Evolutionary conservation across 2,113 vertebrate genomes (phyloP).

Genomic region (Cochlearius cochlearius): DNA sequence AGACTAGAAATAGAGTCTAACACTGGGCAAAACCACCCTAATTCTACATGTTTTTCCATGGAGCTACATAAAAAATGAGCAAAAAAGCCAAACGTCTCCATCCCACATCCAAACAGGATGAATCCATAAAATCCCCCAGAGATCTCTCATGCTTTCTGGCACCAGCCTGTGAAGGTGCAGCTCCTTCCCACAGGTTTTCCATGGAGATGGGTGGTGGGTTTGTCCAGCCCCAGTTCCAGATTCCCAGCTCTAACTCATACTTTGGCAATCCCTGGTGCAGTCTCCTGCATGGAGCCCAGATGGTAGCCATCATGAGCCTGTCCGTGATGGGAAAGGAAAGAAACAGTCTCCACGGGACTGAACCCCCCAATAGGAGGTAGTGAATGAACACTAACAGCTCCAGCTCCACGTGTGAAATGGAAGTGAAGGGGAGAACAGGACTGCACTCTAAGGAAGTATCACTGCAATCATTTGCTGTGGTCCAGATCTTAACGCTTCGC

Average conservation of each 20-base stretch:
- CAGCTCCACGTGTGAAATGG: not conserved
- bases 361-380: accelerated
- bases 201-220: not conserved
- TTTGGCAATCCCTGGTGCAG: not conserved
- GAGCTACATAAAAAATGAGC: not conserved
- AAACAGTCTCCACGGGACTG: not conserved
- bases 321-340: not conserved
- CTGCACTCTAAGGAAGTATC: not conserved
- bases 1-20: not conserved
- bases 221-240: not conserved
- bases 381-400: not conserved
- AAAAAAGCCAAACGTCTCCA: not conserved
- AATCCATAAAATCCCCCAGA: not conserved
- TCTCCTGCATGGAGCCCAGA: accelerated
- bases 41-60: not conserved
- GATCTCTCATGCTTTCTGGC: not conserved
- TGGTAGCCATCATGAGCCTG: not conserved
- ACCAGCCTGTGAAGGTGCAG: not conserved
- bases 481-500: accelerated
- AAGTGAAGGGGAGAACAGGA: not conserved
- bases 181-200: not conserved
- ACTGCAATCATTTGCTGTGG: not conserved
- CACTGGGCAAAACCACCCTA: not conserved
- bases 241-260: not conserved
- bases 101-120: accelerated